phyloP scores from a whole-genome alignment of 2,113 vertebrate species.

The Chloropsis cyanopogon region DNA sequence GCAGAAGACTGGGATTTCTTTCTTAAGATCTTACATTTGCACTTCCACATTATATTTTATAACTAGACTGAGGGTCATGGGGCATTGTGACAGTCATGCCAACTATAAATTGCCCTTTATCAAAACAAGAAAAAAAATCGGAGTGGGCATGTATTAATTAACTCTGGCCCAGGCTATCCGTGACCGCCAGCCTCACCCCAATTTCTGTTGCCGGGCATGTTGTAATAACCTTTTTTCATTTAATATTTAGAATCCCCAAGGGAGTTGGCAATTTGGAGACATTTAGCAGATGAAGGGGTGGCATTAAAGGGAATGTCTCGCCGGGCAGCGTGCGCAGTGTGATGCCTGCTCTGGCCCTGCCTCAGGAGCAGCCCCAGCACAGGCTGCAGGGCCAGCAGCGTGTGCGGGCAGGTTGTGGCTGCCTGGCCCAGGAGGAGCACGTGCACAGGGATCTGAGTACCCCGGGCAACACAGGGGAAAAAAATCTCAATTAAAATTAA shows the following conservation, averaged over 20 bases:
- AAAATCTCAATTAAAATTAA: slow-evolving; percentile 16
- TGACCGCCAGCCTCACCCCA: background rate
- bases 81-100: slow-evolving; percentile 14
- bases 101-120: slow-evolving; percentile 43
- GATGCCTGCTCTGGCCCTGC: background rate
- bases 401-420: background rate
- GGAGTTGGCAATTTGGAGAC: background rate
- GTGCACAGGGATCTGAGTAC: background rate
- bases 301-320: background rate
- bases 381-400: background rate
- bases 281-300: background rate
- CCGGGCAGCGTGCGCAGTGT: background rate
- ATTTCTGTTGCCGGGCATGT: background rate
- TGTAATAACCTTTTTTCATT: background rate
- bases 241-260: background rate
- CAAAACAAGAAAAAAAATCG: background rate
- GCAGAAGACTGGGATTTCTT: background rate
- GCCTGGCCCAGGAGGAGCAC: background rate
- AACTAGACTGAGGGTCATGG: slow-evolving; percentile 3
- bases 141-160: slow-evolving; percentile 44
- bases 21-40: background rate
- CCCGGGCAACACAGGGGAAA: background rate
- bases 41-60: slow-evolving; percentile 6
- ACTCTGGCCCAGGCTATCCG: background rate
- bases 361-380: fast-evolving